phyloP scores from a whole-genome alignment of 2,797 vertebrate species.

The Momotus momota region DNA sequence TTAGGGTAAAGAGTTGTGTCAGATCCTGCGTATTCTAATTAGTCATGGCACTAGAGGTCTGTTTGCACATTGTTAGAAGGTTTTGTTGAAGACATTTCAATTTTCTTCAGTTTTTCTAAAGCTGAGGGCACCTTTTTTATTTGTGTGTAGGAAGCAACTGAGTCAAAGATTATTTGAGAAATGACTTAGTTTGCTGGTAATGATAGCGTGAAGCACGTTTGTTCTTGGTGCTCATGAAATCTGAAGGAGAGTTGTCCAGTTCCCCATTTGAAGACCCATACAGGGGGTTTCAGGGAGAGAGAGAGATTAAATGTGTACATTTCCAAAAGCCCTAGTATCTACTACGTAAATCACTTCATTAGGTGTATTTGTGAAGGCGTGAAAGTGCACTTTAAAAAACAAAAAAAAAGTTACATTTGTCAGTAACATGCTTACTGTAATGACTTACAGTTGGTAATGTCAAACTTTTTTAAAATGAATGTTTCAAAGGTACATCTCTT shows the following conservation, averaged over 20 bases:
- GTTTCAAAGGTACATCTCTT: neutral
- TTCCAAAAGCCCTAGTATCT: neutral
- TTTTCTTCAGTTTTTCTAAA: neutral
- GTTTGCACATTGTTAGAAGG: neutral
- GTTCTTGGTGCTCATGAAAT: neutral
- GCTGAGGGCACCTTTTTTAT: too few species aligned
- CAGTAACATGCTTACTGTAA: neutral
- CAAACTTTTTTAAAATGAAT: neutral
- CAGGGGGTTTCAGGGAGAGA: neutral
- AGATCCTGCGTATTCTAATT: neutral
- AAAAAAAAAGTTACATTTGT: neutral
- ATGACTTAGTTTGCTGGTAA: neutral
- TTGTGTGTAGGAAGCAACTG: neutral
- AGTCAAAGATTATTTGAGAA: neutral
- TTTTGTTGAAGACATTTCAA: neutral
- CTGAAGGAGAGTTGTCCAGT: neutral
- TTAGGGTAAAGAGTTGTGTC: constrained; percentile 41
- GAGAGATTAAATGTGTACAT: neutral
- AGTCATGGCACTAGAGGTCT: neutral
- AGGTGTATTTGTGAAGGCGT: neutral
- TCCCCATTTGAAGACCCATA: neutral
- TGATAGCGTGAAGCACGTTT: neutral
- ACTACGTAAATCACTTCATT: neutral
- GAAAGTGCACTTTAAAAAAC: neutral
- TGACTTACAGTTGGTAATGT: neutral